Base-by-base conservation (phyloP, 1,140 invertebrate species). In the Gryon sp. region DNA sequence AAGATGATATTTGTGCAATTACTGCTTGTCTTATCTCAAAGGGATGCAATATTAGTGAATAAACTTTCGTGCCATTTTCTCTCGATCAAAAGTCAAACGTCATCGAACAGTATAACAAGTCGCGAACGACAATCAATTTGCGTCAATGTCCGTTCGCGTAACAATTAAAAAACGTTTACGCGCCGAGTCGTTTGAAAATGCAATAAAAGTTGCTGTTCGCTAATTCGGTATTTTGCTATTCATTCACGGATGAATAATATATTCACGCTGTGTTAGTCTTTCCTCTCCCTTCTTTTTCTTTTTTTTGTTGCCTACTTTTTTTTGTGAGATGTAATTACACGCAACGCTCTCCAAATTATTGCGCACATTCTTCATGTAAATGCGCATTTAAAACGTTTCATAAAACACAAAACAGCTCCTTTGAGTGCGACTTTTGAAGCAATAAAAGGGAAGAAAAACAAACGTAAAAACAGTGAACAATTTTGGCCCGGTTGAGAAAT, bases 301-400 rank as follows among this genome's bases (percentile, higher is more conserved):
- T n/a, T n/a, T n/a, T n/a, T n/a, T n/a, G n/a, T n/a, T n/a, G n/a
- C n/a, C n/a, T n/a, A n/a, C n/a, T n/a, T n/a, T n/a, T n/a, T n/a
- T n/a, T n/a, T n/a, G n/a, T n/a, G n/a, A n/a, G 26, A 9, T 28
- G 26, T 28, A 28, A 28, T 28, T 28, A 60, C 45, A 52, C 41
- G n/a, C n/a, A 0, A n/a, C 26, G 53, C 60, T 65, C 34, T 53
- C 48, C n/a, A 34, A 65, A 65, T 65, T 65, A 65, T 65, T 24
- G 62, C 48, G n/a, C 48, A 5, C 32, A 52, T 50, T 69, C 36
- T 38, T 59, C 43, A 48, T 69, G 45, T 59, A 59, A 48, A 69
- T 69, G 50, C 52, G 43, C 53, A 69, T 59, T 52, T 69, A 59
- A 69, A 59, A 59, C 65, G 65, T 59, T 68, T 57, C 52, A 68